Conservation (phyloP, 2,113 vertebrate species). For the Heloderma charlesbogerti region DNA sequence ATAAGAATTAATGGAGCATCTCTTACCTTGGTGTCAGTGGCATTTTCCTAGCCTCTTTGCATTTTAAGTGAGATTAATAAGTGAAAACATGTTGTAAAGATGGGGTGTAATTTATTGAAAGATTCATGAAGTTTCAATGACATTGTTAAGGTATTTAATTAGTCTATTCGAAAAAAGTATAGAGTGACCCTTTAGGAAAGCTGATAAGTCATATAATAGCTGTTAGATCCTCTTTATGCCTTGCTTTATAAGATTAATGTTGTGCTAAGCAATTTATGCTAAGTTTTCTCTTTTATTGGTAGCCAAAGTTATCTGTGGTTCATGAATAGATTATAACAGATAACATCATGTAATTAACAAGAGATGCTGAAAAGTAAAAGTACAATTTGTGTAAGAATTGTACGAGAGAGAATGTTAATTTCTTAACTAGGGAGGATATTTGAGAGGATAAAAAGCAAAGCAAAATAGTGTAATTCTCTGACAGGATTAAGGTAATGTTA, state of each 20-base stretch:
- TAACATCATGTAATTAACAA: constrained; percentile 97
- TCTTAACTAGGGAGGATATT: constrained; percentile 90
- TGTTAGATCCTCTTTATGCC: constrained; percentile 85
- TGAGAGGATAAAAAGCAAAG: constrained; percentile 87
- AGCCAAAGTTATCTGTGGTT: constrained; percentile 85
- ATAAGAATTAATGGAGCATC: constrained; percentile 76
- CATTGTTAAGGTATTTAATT: constrained; percentile 92
- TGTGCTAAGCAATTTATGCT: constrained; percentile 94
- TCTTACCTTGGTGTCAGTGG: constrained; percentile 76
- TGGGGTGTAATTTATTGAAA: constrained; percentile 83
- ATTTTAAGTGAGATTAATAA: constrained; percentile 94
- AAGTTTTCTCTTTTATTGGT: constrained; percentile 80
- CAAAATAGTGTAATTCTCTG: constrained; percentile 86
- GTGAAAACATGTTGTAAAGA: constrained; percentile 82
- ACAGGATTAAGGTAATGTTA: constrained; percentile 91
- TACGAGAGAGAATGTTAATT: constrained; percentile 89
- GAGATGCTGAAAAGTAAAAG: constrained; percentile 86
- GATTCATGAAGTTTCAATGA: constrained; percentile 86
- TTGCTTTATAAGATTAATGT: constrained; percentile 92
- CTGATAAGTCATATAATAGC: constrained; percentile 87
- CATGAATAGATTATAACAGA: constrained; percentile 94
- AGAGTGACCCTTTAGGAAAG: constrained; percentile 86
- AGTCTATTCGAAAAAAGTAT: constrained; percentile 86
- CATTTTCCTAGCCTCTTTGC: constrained; percentile 81
- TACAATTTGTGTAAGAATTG: constrained; percentile 90